phyloP scores from a whole-genome alignment of 2,888 invertebrate genomes.

The Xanthorhoe designata region DNA sequence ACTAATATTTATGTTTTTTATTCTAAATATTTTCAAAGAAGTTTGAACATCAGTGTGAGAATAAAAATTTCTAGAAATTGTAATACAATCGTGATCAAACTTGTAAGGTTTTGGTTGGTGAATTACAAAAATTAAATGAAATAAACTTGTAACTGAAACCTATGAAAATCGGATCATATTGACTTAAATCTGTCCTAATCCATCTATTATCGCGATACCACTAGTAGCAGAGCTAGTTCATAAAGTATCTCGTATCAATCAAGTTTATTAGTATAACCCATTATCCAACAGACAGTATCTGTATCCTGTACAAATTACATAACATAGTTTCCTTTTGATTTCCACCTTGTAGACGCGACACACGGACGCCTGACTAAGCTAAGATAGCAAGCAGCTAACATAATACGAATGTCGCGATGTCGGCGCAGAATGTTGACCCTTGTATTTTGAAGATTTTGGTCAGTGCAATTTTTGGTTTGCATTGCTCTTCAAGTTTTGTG shows the following conservation, averaged over 20 bases:
- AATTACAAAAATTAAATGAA: no score
- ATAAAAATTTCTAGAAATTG: no score
- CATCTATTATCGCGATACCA: neutral
- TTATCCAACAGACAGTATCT: slow-evolving; percentile 32
- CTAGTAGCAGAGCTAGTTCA: neutral
- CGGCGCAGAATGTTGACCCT: neutral
- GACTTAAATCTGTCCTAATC: neutral
- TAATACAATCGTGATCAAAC: no score
- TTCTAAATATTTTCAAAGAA: no score
- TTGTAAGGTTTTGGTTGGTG: no score
- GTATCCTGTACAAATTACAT: slow-evolving; percentile 36
- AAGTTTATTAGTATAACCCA: slow-evolving; percentile 38
- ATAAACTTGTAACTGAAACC: no score
- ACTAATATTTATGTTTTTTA: no score
- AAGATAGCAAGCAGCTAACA: slow-evolving; percentile 25
- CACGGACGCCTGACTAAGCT: slow-evolving; percentile 36
- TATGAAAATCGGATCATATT: no score
- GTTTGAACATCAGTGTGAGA: no score
- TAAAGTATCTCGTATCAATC: slow-evolving; percentile 14
- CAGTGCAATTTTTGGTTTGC: slow-evolving; percentile 13
- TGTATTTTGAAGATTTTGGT: slow-evolving; percentile 4
- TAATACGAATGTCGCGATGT: neutral
- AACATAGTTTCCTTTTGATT: slow-evolving; percentile 35
- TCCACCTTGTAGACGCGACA: slow-evolving; percentile 30
- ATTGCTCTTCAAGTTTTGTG: slow-evolving; percentile 23